Conservation (phyloP, 2,113 vertebrate genomes). For the Burhinus bistriatus region DNA sequence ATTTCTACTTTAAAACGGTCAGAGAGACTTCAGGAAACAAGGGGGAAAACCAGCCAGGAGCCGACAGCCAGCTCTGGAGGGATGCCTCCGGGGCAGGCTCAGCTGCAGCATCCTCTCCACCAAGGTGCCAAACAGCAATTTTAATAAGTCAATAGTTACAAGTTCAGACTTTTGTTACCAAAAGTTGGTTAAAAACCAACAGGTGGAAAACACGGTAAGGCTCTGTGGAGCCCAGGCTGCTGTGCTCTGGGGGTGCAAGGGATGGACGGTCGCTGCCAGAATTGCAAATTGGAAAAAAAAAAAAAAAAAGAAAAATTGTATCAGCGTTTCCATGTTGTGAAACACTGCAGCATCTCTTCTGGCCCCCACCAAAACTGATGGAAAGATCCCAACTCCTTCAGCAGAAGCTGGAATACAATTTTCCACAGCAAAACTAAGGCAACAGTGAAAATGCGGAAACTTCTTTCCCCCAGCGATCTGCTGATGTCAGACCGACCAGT, state of each 20-base stretch:
- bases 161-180: rapidly evolving
- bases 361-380: not conserved
- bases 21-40: not conserved
- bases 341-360: not conserved
- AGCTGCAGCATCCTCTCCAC: rapidly evolving
- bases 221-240: rapidly evolving
- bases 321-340: not conserved
- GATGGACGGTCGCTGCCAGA: not conserved
- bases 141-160: not conserved
- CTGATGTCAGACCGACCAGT: too few relatives aligned
- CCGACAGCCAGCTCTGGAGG: rapidly evolving
- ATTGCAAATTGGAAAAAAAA: not conserved
- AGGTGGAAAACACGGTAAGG: not conserved
- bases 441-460: too few relatives aligned
- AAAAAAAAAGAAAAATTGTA: too few relatives aligned
- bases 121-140: rapidly evolving
- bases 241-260: too few relatives aligned
- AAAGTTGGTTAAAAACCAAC: not conserved
- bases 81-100: not conserved
- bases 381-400: not conserved
- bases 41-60: not conserved
- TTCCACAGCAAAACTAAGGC: not conserved
- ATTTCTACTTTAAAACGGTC: not conserved
- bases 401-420: not conserved
- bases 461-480: too few relatives aligned